Percentiles rank a stretch among this genome's conserved stretches.
Evolutionary conservation across 2,797 vertebrate genomes (phyloP).

Genomic region (Chelon auratus): DNA sequence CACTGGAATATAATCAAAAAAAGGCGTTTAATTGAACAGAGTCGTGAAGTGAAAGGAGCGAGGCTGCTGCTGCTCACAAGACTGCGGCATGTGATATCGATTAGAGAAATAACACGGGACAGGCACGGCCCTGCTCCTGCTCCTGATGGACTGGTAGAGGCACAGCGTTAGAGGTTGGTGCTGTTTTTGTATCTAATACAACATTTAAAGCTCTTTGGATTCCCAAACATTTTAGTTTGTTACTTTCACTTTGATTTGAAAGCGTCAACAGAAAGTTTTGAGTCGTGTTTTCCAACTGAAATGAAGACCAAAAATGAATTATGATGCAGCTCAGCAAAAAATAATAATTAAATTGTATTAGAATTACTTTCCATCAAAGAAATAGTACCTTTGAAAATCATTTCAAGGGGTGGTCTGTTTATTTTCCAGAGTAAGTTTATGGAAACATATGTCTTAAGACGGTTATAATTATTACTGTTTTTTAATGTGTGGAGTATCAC

Average conservation of each 20-base stretch:
- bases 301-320: not conserved
- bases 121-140: not conserved
- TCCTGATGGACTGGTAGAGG: not conserved
- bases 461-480: not conserved
- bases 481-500: not conserved
- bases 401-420: not conserved
- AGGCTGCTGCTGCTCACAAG: conserved; percentile 68
- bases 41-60: not conserved
- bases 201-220: too few species aligned
- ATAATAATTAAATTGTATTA: not conserved
- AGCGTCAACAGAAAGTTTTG: not conserved
- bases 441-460: not conserved
- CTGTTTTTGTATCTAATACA: not conserved
- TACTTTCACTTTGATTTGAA: not conserved
- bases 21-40: not conserved
- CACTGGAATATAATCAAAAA: not conserved
- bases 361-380: not conserved
- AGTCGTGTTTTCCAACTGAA: not conserved
- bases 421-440: not conserved
- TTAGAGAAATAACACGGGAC: conserved; percentile 46
- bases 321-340: not conserved
- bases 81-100: conserved; percentile 80
- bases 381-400: not conserved
- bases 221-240: not conserved
- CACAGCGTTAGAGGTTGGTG: not conserved